Base-by-base conservation (phyloP, 1,140 invertebrate genomes). In the Bombus haemorrhoidalis region DNA sequence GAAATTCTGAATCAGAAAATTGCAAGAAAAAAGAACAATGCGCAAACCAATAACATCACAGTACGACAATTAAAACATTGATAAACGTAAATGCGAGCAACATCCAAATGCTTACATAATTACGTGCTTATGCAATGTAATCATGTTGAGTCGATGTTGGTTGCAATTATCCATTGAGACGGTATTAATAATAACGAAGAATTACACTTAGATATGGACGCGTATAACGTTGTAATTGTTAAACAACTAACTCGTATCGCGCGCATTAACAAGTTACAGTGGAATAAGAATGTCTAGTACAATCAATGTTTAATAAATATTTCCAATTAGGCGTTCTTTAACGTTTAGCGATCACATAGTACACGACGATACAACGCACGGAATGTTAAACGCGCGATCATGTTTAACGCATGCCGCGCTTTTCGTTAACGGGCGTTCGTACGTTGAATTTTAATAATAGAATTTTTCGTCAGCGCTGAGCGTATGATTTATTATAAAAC, bases 401-500 rank as follows among this genome's bases (percentile, higher is more conserved):
- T 32, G 64, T 47, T 76, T 41, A 83, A 53, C 47, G 68, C 5
- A 22, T 13, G 10, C 18, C 18, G 47, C 15, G 12, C 47, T 43
- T 37, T 10, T 57, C 66, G 15, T 47, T 62, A 72, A 78, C 53
- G 13, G 13, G 5, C 37, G 22, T 25, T 43, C 9, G 2, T 0
- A 6, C 10, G 22, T 84, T 39, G 75, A 69, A 78, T 84, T 78
- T 78, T 71, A 71, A 78, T 78, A 78, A 72, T 25, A 41, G 47
- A 39, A 57, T 79, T 79, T 79, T 78, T 62, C 57, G 28, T 13
- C 47, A 28, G 28, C 37, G 53, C 9, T 2, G 12, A 10, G 32
- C 18, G 80, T 12, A 53, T 57, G 80, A 77, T 77, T 83, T 73
- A 57, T 83, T 47, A 68, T 68, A 39, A 39, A 41, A 41, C 13